These are phyloP conservation scores for Drosophila equinoxialis DNA, from an alignment of 1,140 invertebrate species.

Conservation along the genomic window DNA sequence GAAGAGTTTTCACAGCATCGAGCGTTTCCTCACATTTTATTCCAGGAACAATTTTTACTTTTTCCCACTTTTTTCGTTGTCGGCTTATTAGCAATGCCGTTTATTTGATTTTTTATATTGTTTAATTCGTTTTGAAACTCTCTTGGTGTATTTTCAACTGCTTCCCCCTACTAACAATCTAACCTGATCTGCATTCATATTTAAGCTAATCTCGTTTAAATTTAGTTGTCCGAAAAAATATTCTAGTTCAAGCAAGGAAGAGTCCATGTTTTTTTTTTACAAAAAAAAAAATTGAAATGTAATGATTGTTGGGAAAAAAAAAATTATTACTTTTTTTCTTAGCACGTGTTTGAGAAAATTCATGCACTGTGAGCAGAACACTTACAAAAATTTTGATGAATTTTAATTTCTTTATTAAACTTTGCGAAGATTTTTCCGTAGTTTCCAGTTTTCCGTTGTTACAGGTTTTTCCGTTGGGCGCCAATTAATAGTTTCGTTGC, in stretches of 20 bases:
- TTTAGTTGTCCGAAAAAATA: not conserved
- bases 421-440: not conserved
- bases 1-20: constrained; percentile 8
- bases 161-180: constrained; percentile 6
- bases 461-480: constrained; percentile 1
- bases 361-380: not conserved
- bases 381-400: not conserved
- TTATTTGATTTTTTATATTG: constrained; percentile 1
- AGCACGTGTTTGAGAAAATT: not conserved
- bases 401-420: not conserved
- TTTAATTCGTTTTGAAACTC: not conserved
- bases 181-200: not conserved
- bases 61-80: constrained; percentile 1
- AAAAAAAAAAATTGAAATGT: not conserved
- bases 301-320: not conserved
- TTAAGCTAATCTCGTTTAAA: constrained; percentile 1
- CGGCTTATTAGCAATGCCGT: not conserved
- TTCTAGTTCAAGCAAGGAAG: constrained; percentile 4
- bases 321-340: not conserved
- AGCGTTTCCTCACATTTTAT: constrained; percentile 10
- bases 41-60: constrained; percentile 4
- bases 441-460: not conserved
- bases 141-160: not conserved
- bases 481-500: not conserved
- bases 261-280: not conserved